Conservation (phyloP, 2,888 invertebrate species). For the Linyphia triangularis region DNA sequence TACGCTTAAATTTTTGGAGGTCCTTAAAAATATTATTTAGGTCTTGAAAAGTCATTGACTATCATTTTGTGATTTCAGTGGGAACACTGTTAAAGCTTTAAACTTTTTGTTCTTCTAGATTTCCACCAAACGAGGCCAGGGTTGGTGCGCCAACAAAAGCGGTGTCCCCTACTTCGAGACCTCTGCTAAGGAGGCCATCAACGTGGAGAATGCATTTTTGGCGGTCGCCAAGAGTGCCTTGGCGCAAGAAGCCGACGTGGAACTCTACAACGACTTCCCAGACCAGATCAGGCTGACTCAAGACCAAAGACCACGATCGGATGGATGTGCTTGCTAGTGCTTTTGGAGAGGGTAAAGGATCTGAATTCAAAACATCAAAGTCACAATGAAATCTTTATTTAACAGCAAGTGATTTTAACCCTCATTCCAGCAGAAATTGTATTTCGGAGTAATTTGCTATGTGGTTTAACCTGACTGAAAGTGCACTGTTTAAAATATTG, state of each 20-base stretch:
- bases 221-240: conserved; percentile 98
- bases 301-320: conserved; percentile 77
- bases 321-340: conserved; percentile 78
- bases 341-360: not conserved
- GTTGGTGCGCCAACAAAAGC: conserved; percentile 99
- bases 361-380: conserved; percentile 11
- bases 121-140: conserved; percentile 92
- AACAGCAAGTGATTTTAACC: conserved; percentile 55
- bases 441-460: not conserved
- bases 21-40: no score
- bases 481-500: no score
- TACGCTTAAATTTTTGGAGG: no score
- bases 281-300: conserved; percentile 91
- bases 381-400: not conserved
- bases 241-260: conserved; percentile 88
- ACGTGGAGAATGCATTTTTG: conserved; percentile 99
- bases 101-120: conserved; percentile 70
- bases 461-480: not conserved
- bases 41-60: no score
- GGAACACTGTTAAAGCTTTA: no score
- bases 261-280: conserved; percentile 97
- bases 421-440: not conserved
- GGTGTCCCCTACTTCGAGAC: conserved; percentile 99
- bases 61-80: no score
- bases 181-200: conserved; percentile 98